Percentiles rank a stretch among this genome's conserved stretches.
Evolutionary conservation across 2,888 invertebrate species (phyloP).

Genomic region (Amblyjoppa proteus): DNA sequence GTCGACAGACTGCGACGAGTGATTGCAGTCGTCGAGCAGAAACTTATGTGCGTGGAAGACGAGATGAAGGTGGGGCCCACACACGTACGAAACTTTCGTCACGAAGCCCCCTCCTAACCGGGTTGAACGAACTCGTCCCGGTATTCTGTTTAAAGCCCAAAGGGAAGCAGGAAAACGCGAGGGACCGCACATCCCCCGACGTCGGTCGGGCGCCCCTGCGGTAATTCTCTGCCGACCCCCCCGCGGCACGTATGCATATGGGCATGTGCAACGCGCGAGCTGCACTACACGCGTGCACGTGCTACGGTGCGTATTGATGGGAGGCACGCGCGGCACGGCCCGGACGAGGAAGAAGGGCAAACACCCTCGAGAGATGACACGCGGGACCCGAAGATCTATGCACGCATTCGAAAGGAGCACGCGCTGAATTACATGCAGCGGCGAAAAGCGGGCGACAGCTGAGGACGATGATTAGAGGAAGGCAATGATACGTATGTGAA

Average conservation of each 20-base stretch:
- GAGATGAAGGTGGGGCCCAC: conserved; percentile 33
- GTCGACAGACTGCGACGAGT: conserved; percentile 32
- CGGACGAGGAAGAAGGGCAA: conserved; percentile 40
- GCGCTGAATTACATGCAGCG: conserved; percentile 13
- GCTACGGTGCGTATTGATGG: conserved; percentile 57
- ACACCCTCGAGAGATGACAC: conserved; percentile 28
- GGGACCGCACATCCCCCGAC: not conserved
- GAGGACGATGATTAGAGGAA: not conserved
- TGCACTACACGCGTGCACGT: conserved; percentile 43
- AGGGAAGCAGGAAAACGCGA: conserved; percentile 36
- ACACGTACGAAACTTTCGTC: conserved; percentile 24
- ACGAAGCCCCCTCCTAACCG: conserved; percentile 33
- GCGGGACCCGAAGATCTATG: conserved; percentile 4
- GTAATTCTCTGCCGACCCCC: conserved; percentile 36
- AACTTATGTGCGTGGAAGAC: conserved; percentile 3
- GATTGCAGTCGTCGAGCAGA: conserved; percentile 38
- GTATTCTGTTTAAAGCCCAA: conserved; percentile 27
- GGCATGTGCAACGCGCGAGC: conserved; percentile 18
- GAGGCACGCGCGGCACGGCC: conserved; percentile 46
- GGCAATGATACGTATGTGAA: not conserved
- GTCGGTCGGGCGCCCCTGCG: conserved; percentile 26
- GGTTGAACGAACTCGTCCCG: conserved; percentile 40
- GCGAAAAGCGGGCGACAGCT: conserved; percentile 8
- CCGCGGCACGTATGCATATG: conserved; percentile 52
- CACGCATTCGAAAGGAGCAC: conserved; percentile 1